phyloP scores from a whole-genome alignment of 2,888 invertebrate genomes.

The Lasioglossum lativentre region DNA sequence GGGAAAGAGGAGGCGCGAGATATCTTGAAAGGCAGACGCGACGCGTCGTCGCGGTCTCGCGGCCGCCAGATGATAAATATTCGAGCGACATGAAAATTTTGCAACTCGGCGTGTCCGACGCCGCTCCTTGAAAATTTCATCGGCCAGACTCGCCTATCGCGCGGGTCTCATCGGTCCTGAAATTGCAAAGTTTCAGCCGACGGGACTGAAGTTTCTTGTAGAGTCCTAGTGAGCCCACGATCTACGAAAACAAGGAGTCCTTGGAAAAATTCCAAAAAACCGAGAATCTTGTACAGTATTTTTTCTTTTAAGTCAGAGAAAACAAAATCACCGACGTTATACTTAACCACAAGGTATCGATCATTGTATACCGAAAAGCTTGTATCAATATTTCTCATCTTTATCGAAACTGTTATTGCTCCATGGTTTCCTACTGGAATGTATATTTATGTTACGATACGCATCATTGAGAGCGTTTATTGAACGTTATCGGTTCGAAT shows the following conservation, averaged over 20 bases:
- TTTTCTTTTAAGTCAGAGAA: background rate
- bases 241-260: background rate
- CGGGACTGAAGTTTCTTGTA: conserved; percentile 56
- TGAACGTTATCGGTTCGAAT: background rate
- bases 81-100: conserved; percentile 31
- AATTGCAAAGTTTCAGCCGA: conserved; percentile 58
- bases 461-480: background rate
- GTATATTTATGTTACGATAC: background rate
- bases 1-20: background rate
- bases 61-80: conserved; percentile 16
- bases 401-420: background rate
- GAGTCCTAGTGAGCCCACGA: conserved; percentile 12
- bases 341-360: background rate
- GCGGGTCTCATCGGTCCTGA: conserved; percentile 39
- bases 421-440: background rate
- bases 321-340: background rate
- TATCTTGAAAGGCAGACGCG: conserved; percentile 3
- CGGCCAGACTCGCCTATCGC: conserved; percentile 5
- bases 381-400: background rate
- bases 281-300: background rate
- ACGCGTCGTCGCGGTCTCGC: conserved; percentile 19
- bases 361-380: background rate
- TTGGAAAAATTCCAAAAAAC: background rate
- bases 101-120: conserved; percentile 1
- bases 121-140: conserved; percentile 17